Conservation (phyloP, 2,888 invertebrate genomes). For the Cataglyphis rosenhaueri region DNA sequence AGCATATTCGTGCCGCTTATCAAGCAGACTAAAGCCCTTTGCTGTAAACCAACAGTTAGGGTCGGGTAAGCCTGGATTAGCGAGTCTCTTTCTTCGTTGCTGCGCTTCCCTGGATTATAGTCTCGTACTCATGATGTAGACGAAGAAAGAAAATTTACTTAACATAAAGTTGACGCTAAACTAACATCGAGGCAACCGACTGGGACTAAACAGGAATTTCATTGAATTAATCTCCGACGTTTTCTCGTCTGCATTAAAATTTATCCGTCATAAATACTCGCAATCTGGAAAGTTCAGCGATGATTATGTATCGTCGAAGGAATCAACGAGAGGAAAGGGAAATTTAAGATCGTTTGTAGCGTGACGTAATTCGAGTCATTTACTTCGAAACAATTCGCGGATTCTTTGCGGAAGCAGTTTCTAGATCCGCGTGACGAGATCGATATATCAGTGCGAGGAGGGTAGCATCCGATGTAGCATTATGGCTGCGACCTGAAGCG, state of each 20-base stretch:
- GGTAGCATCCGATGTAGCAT: conserved; percentile 38
- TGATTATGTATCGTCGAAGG: conserved; percentile 52
- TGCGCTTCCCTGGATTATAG: conserved; percentile 41
- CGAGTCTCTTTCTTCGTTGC: conserved; percentile 27
- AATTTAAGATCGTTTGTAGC: conserved; percentile 53
- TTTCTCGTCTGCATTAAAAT: conserved; percentile 18
- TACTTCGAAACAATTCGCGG: conserved; percentile 71
- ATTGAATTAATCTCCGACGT: conserved; percentile 45
- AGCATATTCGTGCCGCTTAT: conserved; percentile 36
- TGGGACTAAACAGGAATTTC: conserved; percentile 1
- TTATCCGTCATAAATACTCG: conserved; percentile 8
- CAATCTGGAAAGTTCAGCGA: conserved; percentile 19
- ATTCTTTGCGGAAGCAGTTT: conserved; percentile 43
- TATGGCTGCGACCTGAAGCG: conserved; percentile 29
- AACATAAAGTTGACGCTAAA: conserved; percentile 42
- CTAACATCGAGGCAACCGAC: conserved; percentile 40
- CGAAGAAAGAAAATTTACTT: conserved; percentile 53
- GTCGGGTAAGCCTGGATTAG: conserved; percentile 38
- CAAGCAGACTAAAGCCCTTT: conserved; percentile 15
- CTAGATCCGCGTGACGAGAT: conserved; percentile 46
- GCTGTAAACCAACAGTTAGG: conserved; percentile 43
- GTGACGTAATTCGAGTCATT: conserved; percentile 67
- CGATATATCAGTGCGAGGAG: conserved; percentile 69
- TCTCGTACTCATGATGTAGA: conserved; percentile 14
- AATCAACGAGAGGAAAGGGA: conserved; percentile 48